These are phyloP conservation scores for Epinephelus malabaricus DNA, from an alignment of 2,797 vertebrate species.

Conservation along the genomic window DNA sequence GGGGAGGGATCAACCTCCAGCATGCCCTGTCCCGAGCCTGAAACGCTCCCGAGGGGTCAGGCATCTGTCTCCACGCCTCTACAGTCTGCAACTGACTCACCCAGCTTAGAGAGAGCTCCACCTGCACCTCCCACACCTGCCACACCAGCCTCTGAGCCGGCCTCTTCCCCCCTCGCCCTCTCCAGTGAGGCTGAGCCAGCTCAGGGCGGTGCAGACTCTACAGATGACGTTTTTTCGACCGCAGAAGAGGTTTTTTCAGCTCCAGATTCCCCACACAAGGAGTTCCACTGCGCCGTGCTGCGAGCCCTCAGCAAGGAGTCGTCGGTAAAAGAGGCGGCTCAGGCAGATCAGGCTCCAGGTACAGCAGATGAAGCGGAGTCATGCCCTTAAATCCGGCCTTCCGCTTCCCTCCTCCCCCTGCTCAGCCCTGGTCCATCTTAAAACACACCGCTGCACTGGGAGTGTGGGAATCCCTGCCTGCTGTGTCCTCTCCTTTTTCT, in stretches of 20 bases:
- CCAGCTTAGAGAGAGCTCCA: slow-evolving; percentile 49
- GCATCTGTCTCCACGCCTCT: slow-evolving; percentile 45
- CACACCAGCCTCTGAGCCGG: slow-evolving; percentile 44
- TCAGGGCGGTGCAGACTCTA: slow-evolving; percentile 19
- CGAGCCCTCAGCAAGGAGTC: slow-evolving; percentile 86
- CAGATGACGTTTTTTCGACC: slow-evolving; percentile 64
- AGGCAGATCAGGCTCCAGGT: slow-evolving; percentile 84
- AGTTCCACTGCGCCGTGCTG: slow-evolving; percentile 89
- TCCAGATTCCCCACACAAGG: slow-evolving; percentile 83
- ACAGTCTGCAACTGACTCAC: slow-evolving; percentile 37
- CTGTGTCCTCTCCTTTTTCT: slow-evolving; percentile 68
- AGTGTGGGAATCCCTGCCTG: slow-evolving; percentile 66
- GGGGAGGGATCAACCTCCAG: slow-evolving; percentile 53
- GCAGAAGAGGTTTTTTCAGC: slow-evolving; percentile 52
- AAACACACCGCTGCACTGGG: slow-evolving; percentile 52
- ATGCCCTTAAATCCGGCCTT: slow-evolving; percentile 51
- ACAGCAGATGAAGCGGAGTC: slow-evolving; percentile 73
- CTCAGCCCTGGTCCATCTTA: slow-evolving; percentile 61
- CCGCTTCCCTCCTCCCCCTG: slow-evolving; percentile 61
- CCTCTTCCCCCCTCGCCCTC: slow-evolving; percentile 32
- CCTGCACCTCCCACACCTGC: slow-evolving; percentile 36
- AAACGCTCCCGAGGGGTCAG: slow-evolving; percentile 21
- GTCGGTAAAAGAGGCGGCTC: slow-evolving; percentile 49
- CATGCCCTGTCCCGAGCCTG: slow-evolving; percentile 40
- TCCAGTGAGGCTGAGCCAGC: slow-evolving; percentile 26